A percentile compares a stretch with the other conserved stretches of the same genome.
phyloP scores from a whole-genome alignment of 2,113 vertebrate genomes.

The Siniperca chuatsi region DNA sequence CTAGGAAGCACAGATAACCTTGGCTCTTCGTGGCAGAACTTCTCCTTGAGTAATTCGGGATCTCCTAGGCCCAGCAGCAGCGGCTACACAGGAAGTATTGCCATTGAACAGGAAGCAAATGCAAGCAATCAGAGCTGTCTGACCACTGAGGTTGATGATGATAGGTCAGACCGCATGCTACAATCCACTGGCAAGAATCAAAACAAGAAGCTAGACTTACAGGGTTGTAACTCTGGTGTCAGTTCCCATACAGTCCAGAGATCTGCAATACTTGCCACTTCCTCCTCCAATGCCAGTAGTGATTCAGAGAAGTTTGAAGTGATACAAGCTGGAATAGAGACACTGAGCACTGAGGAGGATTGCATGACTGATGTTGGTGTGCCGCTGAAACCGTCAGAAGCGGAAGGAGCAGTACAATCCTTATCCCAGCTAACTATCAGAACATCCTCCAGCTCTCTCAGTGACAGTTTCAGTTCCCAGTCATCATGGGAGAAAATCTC shows the following conservation, averaged over 20 bases:
- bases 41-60: constrained; percentile 54
- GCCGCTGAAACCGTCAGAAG: not conserved
- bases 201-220: constrained; percentile 27
- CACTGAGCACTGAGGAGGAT: constrained; percentile 19
- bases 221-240: not conserved
- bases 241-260: not conserved
- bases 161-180: not conserved
- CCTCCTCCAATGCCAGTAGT: constrained; percentile 26
- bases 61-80: constrained; percentile 39
- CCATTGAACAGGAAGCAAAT: not conserved
- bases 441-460: constrained; percentile 63
- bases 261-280: not conserved
- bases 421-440: constrained; percentile 55
- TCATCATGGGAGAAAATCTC: constrained; percentile 84
- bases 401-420: constrained; percentile 18
- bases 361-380: not conserved
- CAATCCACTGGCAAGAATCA: not conserved
- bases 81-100: constrained; percentile 9
- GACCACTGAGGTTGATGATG: constrained; percentile 50
- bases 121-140: constrained; percentile 7
- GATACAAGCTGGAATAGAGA: constrained; percentile 61
- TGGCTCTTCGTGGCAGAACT: constrained; percentile 81
- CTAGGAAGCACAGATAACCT: constrained; percentile 54
- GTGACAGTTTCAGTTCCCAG: constrained; percentile 73
- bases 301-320: constrained; percentile 48